Evolutionary conservation across 2,888 invertebrate species (phyloP), one percentile per base, ranked within the genome.

Genomic region (Sarcophaga rosellei): DNA sequence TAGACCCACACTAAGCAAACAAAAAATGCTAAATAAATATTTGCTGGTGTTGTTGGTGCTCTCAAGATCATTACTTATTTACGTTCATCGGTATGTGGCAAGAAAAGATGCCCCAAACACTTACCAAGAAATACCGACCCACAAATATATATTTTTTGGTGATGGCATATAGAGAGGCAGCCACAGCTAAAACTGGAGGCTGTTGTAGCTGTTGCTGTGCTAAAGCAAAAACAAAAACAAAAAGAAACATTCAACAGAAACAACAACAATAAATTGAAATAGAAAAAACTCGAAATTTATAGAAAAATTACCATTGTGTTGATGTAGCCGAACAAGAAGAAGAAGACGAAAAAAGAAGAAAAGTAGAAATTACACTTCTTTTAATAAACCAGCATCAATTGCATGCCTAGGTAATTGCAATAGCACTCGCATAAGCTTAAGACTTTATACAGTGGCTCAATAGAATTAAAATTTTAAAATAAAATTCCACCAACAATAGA

Each of bases 351-450:
- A 20, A 53, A 47, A 1, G 21, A 6, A 66, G 12, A 25, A 63
- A 72, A 82, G 79, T 72, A 57, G 59, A 83, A 70, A 83, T 83
- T 86, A 73, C 47, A 83, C 83, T 86, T 86, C 75, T 83, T 73
- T 85, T 76, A 77, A 81, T 72, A 81, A 85, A 78, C 66, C 83
- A 76, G 76, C 86, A 86, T 77, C 86, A 82, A 86, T 86, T 86
- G 85, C 82, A 79, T 80, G 85, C 75, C 77, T 82, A 72, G 53
- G 82, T 82, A 86, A 86, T 86, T 86, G 85, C 68, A 66, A 72
- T 59, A 66, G 72, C 75, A 76, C 57, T 72, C 63, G 70, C 61
- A 47, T 79, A 25, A 72, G 59, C 53, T 53, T 73, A 17, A 78
- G 69, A 73, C 35, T 35, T 35, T 35, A 35, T 61, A 21, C 12